These are phyloP conservation scores for Anodontia alba DNA, from an alignment of 2,888 invertebrate genomes.

Conservation along the genomic window DNA sequence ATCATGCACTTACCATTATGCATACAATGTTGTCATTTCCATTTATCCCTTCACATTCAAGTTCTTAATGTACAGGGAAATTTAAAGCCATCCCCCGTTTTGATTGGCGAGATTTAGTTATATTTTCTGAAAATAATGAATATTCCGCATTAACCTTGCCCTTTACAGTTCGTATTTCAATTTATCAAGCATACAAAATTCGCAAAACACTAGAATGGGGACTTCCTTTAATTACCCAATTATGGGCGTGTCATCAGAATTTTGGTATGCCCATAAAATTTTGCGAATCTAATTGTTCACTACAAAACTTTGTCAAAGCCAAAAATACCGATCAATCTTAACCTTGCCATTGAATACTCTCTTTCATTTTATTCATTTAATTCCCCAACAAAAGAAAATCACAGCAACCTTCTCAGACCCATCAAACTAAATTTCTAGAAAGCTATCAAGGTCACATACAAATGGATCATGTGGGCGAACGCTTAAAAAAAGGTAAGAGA, in stretches of 20 bases:
- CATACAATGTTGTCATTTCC: constrained; percentile 6
- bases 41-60: background rate
- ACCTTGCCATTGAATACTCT: too few species aligned
- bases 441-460: background rate
- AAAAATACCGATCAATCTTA: background rate
- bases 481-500: too few species aligned
- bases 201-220: background rate
- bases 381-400: too few species aligned
- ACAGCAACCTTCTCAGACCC: background rate
- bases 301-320: background rate
- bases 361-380: too few species aligned
- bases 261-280: background rate
- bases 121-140: background rate
- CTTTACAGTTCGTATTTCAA: background rate
- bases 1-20: background rate
- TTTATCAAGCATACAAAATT: background rate
- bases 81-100: background rate
- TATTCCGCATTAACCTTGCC: background rate
- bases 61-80: background rate
- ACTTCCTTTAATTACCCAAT: background rate
- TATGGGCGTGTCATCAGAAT: background rate
- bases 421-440: background rate
- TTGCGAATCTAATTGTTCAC: background rate
- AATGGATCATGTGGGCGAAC: background rate
- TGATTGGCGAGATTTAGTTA: background rate